A percentile compares a stretch with the other conserved stretches of the same genome.
These are phyloP conservation scores for Etheostoma spectabile DNA, from an alignment of 2,113 vertebrate species.

Conservation along the genomic window DNA sequence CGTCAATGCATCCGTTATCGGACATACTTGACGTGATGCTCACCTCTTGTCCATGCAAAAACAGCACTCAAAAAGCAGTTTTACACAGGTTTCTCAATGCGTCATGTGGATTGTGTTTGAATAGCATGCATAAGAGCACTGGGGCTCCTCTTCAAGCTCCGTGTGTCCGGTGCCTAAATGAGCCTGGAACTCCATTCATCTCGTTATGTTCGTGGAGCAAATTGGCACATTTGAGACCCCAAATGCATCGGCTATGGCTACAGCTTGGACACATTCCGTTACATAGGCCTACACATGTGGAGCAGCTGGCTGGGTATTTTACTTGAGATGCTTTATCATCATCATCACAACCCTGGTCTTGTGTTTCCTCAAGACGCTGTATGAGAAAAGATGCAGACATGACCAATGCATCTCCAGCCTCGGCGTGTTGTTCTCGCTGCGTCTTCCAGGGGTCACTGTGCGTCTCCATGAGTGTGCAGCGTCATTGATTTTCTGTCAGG, in stretches of 20 bases:
- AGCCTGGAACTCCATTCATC: background rate
- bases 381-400: constrained; percentile 3
- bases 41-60: background rate
- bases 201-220: background rate
- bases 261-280: constrained; percentile 48
- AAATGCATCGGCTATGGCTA: background rate
- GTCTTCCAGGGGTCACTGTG: constrained; percentile 20
- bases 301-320: background rate
- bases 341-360: background rate
- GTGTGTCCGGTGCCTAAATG: background rate
- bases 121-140: background rate
- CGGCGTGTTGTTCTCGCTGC: background rate
- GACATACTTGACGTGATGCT: constrained; percentile 6
- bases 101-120: background rate
- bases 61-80: background rate
- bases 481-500: constrained; percentile 76
- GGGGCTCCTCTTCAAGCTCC: background rate
- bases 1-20: constrained; percentile 34
- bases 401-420: constrained; percentile 1
- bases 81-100: background rate
- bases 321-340: constrained; percentile 7
- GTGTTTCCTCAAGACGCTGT: background rate
- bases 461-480: constrained; percentile 65
- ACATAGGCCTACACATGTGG: constrained; percentile 11
- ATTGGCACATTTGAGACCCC: background rate